A percentile compares a stretch with the other conserved stretches of the same genome.
Evolutionary conservation across 1,140 invertebrate genomes (phyloP).

Genomic region (Drosophila ogumai): DNA sequence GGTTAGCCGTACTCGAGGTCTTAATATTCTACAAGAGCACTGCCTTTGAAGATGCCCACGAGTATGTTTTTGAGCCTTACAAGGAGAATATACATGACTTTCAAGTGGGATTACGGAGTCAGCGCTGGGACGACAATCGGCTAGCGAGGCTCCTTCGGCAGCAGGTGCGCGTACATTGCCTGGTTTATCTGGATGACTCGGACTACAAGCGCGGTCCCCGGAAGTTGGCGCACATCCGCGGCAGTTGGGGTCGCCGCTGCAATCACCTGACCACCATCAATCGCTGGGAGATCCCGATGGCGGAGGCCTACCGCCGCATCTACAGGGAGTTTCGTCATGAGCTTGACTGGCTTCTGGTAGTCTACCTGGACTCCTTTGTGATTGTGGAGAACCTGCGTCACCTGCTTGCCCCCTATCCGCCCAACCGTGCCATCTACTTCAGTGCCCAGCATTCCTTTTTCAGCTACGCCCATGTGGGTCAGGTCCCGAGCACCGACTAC

Average conservation of each 20-base stretch:
- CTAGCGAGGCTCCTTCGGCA: slow-evolving; percentile 91
- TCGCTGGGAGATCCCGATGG: slow-evolving; percentile 88
- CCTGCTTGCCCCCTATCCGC: slow-evolving; percentile 90
- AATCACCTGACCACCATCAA: slow-evolving; percentile 95
- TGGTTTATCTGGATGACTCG: slow-evolving; percentile 82
- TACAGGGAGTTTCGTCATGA: slow-evolving; percentile 91
- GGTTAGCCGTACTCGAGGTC: slow-evolving; percentile 12
- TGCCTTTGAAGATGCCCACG: neutral
- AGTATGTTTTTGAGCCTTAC: slow-evolving; percentile 35
- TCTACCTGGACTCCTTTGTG: slow-evolving; percentile 97
- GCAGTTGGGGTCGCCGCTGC: slow-evolving; percentile 97
- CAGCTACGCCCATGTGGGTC: slow-evolving; percentile 95
- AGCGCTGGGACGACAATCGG: slow-evolving; percentile 34
- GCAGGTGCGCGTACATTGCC: slow-evolving; percentile 92
- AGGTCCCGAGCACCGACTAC: slow-evolving; percentile 93
- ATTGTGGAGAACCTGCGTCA: slow-evolving; percentile 96
- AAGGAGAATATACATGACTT: slow-evolving; percentile 18
- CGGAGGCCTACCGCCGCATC: slow-evolving; percentile 89
- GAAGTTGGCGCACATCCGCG: slow-evolving; percentile 94
- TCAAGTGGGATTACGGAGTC: slow-evolving; percentile 26
- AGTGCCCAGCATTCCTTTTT: slow-evolving; percentile 94
- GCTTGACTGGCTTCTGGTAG: slow-evolving; percentile 97
- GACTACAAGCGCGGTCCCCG: slow-evolving; percentile 85
- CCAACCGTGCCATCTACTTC: slow-evolving; percentile 91
- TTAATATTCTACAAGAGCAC: slow-evolving; percentile 16